Base-by-base conservation (phyloP, 2,888 invertebrate species). In the Eustalomyia histrio region DNA sequence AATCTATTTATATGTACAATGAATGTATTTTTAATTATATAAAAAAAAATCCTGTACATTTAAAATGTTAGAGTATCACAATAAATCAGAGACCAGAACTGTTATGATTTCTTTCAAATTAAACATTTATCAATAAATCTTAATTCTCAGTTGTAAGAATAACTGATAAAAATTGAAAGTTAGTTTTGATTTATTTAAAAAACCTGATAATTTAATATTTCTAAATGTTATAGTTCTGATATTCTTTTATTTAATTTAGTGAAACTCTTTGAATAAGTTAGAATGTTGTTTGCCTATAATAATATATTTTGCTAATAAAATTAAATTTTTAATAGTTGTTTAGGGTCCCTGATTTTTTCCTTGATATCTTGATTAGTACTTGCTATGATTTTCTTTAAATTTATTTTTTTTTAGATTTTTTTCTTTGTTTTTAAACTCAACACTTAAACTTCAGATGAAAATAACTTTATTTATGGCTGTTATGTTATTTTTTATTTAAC, bases 11-110 rank as follows among this genome's bases (percentile, higher is more conserved):
- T 16, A 57, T 29, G 16, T 57, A n/a, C n/a, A n/a, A n/a, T 8
- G 7, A n/a, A 29, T 24, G 17, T 52, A 21, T 67, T 78, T 79
- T 67, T 61, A 72, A 78, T 79, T 73, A 47, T 55, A 47, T 5
- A 78, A 78, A 67, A 61, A 53, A 33, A 53, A 73, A 68, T 75
- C 64, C 65, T 65, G 39, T 33, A 35, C 17, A 21, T 35, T 39
- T 10, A 18, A 78, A 80, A 80, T 76, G 80, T 80, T 76, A 80
- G 76, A 80, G 68, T 76, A 75, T 72, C 58, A 52, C 53, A 67
- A 58, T 64, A 33, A 29, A 35, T 14, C 29, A 29, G 29, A 29
- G 29, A 29, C 7, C 29, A 29, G 1, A 29, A 29, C 29, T 29
- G 3, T 29, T 29, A 29, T 29, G 4, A 29, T 29, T 29, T 29